Conservation (phyloP, 2,888 invertebrate genomes). For the Apamea epomidion region DNA sequence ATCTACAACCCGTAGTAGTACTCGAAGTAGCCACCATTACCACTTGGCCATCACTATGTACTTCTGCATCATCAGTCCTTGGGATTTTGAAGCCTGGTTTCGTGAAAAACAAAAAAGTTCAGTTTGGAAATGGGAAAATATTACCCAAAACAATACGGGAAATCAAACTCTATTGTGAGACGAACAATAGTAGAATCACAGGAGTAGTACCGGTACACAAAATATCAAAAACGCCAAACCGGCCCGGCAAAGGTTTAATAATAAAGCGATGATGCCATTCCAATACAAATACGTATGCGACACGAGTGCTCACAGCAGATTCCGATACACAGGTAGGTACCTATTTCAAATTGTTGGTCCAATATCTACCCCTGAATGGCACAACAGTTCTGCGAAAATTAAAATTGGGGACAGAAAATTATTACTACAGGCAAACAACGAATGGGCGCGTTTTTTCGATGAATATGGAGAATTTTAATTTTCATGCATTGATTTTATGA, state of each 20-base stretch:
- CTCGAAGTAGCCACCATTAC: no score
- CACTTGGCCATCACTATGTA: no score
- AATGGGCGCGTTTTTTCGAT: conserved; percentile 10
- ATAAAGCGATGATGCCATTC: background rate
- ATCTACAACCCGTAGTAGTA: no score
- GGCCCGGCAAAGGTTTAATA: no score
- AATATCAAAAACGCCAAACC: no score
- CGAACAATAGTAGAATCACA: background rate
- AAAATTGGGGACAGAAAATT: conserved; percentile 5
- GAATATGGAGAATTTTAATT: conserved; percentile 30
- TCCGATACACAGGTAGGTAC: background rate
- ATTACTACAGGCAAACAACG: conserved; percentile 9
- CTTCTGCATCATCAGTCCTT: background rate
- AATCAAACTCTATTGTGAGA: background rate
- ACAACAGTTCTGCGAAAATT: conserved; percentile 4
- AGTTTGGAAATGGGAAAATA: background rate
- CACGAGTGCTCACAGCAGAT: background rate
- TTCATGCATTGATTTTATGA: conserved; percentile 1
- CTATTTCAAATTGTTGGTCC: background rate
- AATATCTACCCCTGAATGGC: background rate
- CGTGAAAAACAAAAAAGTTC: background rate
- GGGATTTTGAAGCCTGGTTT: background rate
- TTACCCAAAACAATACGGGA: background rate
- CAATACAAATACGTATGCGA: background rate
- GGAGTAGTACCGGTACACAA: background rate